A percentile compares a stretch with the other conserved stretches of the same genome.
phyloP scores from a whole-genome alignment of 2,797 vertebrate species.

The Brachyalestes nurse region DNA sequence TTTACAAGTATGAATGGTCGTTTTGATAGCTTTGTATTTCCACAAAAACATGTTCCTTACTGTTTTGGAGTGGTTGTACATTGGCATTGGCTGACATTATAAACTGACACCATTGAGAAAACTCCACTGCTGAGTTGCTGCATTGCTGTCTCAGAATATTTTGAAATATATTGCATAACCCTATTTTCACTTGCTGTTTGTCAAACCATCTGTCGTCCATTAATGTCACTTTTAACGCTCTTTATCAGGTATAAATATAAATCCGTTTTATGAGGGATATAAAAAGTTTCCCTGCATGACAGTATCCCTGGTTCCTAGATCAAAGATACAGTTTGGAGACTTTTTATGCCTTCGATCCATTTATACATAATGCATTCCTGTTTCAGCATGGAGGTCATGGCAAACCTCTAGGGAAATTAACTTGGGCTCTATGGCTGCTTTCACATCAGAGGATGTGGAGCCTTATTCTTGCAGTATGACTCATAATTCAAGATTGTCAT shows the following conservation, averaged over 20 bases:
- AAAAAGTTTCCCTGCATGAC: constrained; percentile 8
- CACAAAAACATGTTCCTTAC: background rate
- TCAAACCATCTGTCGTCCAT: background rate
- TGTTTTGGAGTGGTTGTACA: background rate
- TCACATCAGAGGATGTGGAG: constrained; percentile 7
- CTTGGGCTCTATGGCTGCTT: constrained; percentile 9
- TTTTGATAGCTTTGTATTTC: constrained; percentile 9
- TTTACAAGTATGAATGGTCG: background rate
- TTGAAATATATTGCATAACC: background rate
- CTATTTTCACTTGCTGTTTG: background rate
- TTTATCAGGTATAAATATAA: constrained; percentile 26
- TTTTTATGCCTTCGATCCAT: constrained; percentile 3
- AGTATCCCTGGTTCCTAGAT: constrained; percentile 13
- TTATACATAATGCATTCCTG: constrained; percentile 31
- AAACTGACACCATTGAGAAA: background rate
- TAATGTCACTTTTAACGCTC: background rate
- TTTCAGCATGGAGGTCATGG: constrained; percentile 26
- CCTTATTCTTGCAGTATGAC: constrained; percentile 14
- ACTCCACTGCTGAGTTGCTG: background rate
- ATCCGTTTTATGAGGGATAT: constrained; percentile 10
- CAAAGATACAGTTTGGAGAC: constrained; percentile 7
- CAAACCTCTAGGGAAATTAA: constrained; percentile 10
- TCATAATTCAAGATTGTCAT: background rate
- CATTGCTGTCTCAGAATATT: too few relatives aligned
- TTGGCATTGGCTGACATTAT: background rate